Evolutionary conservation across 2,113 vertebrate species (phyloP).

Genomic region (rat (Rattus norvegicus)): DNA sequence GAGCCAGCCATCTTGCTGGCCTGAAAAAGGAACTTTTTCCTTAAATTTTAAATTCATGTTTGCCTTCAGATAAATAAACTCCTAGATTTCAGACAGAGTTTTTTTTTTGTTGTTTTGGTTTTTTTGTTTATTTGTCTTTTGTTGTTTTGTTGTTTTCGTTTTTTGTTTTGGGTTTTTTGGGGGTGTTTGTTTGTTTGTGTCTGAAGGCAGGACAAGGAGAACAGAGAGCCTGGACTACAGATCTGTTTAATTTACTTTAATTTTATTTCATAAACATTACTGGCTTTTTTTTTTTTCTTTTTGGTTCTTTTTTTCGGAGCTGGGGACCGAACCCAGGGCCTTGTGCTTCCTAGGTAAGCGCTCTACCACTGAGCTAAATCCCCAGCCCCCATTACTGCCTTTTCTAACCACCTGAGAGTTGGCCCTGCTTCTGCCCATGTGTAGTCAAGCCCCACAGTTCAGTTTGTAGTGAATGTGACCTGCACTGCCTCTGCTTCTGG

Average conservation of each 20-base stretch:
- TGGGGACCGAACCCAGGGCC: no score
- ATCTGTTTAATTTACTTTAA: background rate
- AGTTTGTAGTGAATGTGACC: background rate
- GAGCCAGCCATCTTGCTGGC: background rate
- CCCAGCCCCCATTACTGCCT: no score
- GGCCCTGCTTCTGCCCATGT: background rate
- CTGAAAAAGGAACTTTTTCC: background rate
- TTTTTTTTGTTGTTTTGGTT: no score
- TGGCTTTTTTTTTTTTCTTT: no score
- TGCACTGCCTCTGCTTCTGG: background rate
- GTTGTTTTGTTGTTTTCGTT: no score
- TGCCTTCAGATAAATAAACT: background rate
- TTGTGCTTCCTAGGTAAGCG: no score
- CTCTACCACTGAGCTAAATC: no score
- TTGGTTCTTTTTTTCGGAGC: no score
- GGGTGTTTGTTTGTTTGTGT: no score
- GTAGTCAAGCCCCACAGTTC: background rate
- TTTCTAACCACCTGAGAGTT: background rate
- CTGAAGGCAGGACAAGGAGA: background rate
- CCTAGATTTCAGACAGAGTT: background rate
- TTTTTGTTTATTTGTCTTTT: no score
- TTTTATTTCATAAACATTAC: background rate
- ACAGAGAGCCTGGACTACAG: background rate
- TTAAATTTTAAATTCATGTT: background rate
- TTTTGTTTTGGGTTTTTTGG: no score